These are phyloP conservation scores for Cyphomyrus plagiostoma DNA, from an alignment of 2,113 vertebrate genomes.

Conservation along the genomic window DNA sequence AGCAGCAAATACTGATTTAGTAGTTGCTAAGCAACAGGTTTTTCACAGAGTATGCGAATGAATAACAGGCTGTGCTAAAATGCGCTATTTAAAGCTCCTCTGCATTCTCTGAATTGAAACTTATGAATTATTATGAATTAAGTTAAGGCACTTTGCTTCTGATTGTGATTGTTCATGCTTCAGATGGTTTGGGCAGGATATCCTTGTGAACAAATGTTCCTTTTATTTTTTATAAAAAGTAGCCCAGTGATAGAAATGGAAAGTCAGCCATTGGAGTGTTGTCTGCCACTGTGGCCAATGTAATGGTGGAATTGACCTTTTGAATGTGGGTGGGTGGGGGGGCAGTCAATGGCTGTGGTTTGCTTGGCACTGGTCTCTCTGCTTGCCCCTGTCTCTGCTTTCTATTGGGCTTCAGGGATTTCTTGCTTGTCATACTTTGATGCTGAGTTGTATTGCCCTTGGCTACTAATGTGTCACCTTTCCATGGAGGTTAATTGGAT, in stretches of 20 bases:
- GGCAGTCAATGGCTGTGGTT: background rate
- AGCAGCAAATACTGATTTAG: constrained; percentile 22
- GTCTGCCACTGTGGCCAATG: background rate
- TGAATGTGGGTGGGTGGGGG: background rate
- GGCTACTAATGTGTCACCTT: background rate
- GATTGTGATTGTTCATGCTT: background rate
- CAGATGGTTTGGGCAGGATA: background rate
- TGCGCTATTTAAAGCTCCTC: constrained; percentile 11
- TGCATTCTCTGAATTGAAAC: constrained; percentile 7
- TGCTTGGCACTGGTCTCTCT: background rate
- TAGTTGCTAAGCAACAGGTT: constrained; percentile 29
- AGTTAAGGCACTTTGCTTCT: background rate
- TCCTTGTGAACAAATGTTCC: background rate
- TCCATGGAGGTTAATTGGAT: background rate
- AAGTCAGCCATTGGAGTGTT: background rate
- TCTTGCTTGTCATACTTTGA: background rate
- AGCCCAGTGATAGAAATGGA: background rate
- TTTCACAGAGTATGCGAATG: constrained; percentile 8
- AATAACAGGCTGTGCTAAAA: constrained; percentile 10
- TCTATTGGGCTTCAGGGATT: background rate
- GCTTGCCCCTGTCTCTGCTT: background rate
- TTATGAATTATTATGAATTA: background rate
- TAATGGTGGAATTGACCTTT: background rate
- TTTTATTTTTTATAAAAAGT: background rate
- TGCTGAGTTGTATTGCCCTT: background rate